Evolutionary conservation across 2,888 invertebrate species (phyloP).

Genomic region (Eilema depressum): DNA sequence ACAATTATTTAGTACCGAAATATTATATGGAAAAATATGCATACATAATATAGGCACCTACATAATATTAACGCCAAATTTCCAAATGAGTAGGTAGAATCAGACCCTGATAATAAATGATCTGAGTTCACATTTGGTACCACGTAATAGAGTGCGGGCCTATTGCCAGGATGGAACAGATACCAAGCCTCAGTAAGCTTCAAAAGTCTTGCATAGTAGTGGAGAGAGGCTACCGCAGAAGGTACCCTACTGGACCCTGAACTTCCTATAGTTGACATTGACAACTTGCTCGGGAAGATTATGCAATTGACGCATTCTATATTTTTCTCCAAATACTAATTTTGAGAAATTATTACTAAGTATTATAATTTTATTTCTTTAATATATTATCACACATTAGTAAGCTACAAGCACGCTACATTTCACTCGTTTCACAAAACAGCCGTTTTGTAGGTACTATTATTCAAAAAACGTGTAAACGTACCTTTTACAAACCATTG

Average conservation of each 20-base stretch:
- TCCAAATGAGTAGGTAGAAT: too few species aligned
- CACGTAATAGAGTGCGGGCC: background rate
- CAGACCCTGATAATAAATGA: too few species aligned
- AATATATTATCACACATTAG: background rate
- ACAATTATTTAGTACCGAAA: background rate
- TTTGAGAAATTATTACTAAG: too few species aligned
- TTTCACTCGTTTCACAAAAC: background rate
- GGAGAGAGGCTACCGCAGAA: too few species aligned
- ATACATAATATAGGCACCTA: too few species aligned
- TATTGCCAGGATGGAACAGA: background rate
- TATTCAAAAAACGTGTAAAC: constrained; percentile 22
- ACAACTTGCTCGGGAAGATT: background rate
- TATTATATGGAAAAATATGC: background rate
- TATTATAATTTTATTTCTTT: too few species aligned
- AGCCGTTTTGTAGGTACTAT: constrained; percentile 2
- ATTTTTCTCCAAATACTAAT: too few species aligned
- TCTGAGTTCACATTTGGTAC: background rate
- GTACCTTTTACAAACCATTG: constrained; percentile 22
- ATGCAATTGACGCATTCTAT: too few species aligned
- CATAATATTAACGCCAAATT: too few species aligned
- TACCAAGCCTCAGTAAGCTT: background rate
- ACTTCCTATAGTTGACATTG: background rate
- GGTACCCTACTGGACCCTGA: too few species aligned
- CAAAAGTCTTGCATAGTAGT: background rate
- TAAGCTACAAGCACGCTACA: background rate